These are phyloP conservation scores for Trichonephila inaurata DNA, from an alignment of 1,140 invertebrate species.

Conservation along the genomic window DNA sequence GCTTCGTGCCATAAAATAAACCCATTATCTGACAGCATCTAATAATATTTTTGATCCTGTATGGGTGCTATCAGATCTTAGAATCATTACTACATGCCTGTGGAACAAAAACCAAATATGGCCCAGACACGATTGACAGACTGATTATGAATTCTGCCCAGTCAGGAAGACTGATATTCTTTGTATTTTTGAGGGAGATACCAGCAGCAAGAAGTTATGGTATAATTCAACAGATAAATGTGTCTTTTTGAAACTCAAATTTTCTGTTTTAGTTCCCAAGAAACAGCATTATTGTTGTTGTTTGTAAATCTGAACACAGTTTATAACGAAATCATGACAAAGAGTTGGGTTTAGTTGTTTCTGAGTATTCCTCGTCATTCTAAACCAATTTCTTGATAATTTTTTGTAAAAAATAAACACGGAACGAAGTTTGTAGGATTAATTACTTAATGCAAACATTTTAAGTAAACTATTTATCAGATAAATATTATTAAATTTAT, in stretches of 20 bases:
- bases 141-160: neutral
- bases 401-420: neutral
- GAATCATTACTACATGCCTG: neutral
- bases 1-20: too few relatives aligned
- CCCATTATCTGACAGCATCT: neutral
- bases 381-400: neutral
- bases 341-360: neutral
- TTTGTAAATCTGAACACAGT: neutral
- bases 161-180: neutral
- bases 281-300: neutral
- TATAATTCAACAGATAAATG: neutral
- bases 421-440: too few relatives aligned
- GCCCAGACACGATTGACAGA: neutral
- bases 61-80: neutral
- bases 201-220: neutral
- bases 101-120: neutral
- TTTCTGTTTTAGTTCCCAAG: neutral
- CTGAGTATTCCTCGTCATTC: neutral
- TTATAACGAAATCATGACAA: neutral
- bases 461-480: too few relatives aligned
- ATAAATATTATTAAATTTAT: too few relatives aligned
- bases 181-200: neutral
- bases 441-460: too few relatives aligned
- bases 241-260: constrained; percentile 3
- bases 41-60: neutral